Evolutionary conservation across 2,113 vertebrate genomes (phyloP).

Genomic region (Microcebus jonahi): DNA sequence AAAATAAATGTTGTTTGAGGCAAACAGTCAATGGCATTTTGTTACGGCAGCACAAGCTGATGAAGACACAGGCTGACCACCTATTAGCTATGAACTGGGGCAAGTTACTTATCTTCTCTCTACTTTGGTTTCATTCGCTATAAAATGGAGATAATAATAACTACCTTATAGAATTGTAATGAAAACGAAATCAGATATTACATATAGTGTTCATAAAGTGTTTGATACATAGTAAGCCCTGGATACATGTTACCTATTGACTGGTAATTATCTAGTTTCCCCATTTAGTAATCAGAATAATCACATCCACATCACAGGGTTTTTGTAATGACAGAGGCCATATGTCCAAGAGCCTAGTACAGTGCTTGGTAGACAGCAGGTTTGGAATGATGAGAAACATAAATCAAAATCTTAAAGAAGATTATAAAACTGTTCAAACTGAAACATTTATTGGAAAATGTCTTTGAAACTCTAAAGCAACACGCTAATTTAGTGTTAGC

Average conservation of each 20-base stretch:
- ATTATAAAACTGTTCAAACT: not conserved
- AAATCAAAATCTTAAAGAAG: not conserved
- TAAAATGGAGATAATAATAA: not conserved
- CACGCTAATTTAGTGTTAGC: not conserved
- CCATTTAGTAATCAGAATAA: not conserved
- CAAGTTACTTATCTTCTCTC: not conserved
- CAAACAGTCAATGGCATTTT: not conserved
- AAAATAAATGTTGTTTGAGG: not conserved
- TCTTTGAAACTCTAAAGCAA: not conserved
- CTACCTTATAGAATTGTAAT: not conserved
- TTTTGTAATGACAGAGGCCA: not conserved
- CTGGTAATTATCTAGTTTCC: not conserved
- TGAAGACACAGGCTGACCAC: not conserved
- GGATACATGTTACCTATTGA: not conserved
- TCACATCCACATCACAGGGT: not conserved
- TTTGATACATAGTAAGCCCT: not conserved
- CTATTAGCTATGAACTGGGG: fast-evolving
- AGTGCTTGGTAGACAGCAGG: not conserved
- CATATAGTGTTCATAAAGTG: not conserved
- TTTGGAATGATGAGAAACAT: not conserved
- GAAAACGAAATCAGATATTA: not conserved
- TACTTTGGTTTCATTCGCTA: not conserved
- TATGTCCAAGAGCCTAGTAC: not conserved
- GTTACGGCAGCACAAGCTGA: not conserved
- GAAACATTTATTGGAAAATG: not conserved